Conservation (phyloP, 2,113 vertebrate species). For the Piaya cayana region DNA sequence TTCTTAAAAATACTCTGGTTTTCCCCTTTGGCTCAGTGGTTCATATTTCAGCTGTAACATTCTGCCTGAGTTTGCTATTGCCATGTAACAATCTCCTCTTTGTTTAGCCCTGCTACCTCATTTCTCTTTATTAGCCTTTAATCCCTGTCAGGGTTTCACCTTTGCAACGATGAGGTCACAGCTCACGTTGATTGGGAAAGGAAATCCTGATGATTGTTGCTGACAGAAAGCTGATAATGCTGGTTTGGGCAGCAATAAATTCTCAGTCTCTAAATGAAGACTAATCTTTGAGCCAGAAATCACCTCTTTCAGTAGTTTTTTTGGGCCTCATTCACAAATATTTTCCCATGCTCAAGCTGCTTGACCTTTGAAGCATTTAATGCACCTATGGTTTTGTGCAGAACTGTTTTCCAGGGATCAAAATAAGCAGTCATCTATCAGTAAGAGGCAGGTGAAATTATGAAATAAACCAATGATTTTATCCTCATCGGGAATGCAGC, state of each 20-base stretch:
- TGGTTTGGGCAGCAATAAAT: conserved; percentile 67
- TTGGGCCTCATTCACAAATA: conserved; percentile 62
- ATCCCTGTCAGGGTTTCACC: conserved; percentile 76
- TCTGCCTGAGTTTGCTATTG: not conserved
- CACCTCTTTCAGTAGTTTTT: conserved; percentile 50
- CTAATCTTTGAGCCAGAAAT: conserved; percentile 69
- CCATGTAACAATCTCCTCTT: conserved; percentile 57
- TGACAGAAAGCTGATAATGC: conserved; percentile 75
- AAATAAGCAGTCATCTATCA: conserved; percentile 37
- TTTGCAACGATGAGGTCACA: conserved; percentile 71
- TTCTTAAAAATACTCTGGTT: conserved; percentile 1
- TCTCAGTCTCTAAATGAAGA: conserved; percentile 68
- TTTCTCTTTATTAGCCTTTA: conserved; percentile 72
- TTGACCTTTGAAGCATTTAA: conserved; percentile 60
- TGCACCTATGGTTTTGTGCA: conserved; percentile 42
- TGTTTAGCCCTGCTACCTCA: conserved; percentile 65
- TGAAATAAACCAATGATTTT: conserved; percentile 42
- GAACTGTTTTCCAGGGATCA: conserved; percentile 28
- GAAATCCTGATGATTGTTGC: conserved; percentile 70
- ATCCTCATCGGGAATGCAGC: not conserved
- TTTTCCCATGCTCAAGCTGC: conserved; percentile 71
- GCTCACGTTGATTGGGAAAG: conserved; percentile 70
- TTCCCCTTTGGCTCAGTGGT: not conserved
- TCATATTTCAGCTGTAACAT: conserved; percentile 57
- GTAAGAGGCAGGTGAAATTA: conserved; percentile 38